phyloP scores from a whole-genome alignment of 2,113 vertebrate genomes.

The Lota lota region DNA sequence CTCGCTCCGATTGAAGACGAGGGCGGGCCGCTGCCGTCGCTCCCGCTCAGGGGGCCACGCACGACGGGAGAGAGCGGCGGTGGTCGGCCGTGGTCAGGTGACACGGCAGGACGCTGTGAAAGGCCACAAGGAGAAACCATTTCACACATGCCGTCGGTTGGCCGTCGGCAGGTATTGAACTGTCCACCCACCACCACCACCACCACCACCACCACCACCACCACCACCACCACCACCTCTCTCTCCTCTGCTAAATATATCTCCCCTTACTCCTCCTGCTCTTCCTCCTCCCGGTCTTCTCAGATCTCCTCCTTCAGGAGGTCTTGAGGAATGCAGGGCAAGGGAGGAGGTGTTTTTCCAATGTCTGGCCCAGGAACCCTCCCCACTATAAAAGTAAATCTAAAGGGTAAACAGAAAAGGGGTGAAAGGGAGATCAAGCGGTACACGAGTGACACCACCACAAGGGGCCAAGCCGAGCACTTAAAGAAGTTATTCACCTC shows the following conservation, averaged over 20 bases:
- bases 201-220: no score
- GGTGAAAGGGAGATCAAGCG: constrained; percentile 36
- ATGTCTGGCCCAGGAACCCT: constrained; percentile 18
- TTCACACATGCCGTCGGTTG: constrained; percentile 28
- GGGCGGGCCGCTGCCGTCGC: not conserved
- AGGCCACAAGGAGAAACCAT: constrained; percentile 23
- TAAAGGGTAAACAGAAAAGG: constrained; percentile 13
- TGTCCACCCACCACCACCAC: not conserved
- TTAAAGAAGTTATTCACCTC: constrained; percentile 14
- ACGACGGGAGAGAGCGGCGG: constrained; percentile 32
- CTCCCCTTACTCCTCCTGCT: constrained; percentile 1
- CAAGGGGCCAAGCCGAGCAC: constrained; percentile 26
- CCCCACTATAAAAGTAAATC: constrained; percentile 55
- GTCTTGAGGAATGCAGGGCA: constrained; percentile 42
- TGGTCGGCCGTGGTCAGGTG: constrained; percentile 16
- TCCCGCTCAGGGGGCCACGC: constrained; percentile 5
- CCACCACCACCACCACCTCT: not conserved
- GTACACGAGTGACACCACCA: constrained; percentile 30
- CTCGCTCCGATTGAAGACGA: constrained; percentile 15
- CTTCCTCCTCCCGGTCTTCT: no score
- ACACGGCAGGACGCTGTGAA: constrained; percentile 19
- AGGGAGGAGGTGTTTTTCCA: constrained; percentile 21
- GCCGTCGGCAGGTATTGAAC: not conserved
- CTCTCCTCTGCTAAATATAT: constrained; percentile 16
- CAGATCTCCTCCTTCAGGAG: constrained; percentile 12